Base-by-base conservation (phyloP, 2,888 invertebrate genomes). In the Cerceris rybyensis region DNA sequence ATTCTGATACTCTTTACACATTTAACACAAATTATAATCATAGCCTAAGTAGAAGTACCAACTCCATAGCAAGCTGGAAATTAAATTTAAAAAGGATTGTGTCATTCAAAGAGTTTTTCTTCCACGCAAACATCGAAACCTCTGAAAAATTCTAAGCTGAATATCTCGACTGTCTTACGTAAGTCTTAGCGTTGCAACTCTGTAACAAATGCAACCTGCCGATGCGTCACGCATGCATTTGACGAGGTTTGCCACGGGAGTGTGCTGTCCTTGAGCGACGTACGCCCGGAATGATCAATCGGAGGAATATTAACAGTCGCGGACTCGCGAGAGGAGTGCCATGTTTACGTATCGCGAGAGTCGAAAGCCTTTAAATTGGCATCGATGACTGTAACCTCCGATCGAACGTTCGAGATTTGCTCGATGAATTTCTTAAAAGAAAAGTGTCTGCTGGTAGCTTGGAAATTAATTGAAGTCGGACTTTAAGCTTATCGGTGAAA, bases 251-350 rank as follows among this genome's bases (percentile, higher is more conserved):
- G 68, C 41, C 72, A 61, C 58, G 64, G 11, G 70, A 70, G 72
- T 70, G 46, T n/a, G 17, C 55, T 64, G 79, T 80, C 79, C 79
- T 80, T 80, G 79, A 41, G 58, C 16, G 66, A 70, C 74, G 67
- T 73, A 71, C 68, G 78, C 8, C 70, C 78, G 74, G 78, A 78
- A 78, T 80, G 70, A 80, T 13, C 66, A 80, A 80, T 80, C 74
- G 79, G 69, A 54, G 39, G 72, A 69, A 60, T 72, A 69, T 65
- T 68, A 71, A 69, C 59, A 28, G 28, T 28, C 13, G n/a, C 68
- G 49, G 50, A 72, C 73, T 73, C 66, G 59, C 43, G 50, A 67
- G 70, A 78, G 79, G 79, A 74, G 78, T 65, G 79, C 70, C 59
- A 13, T 43, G 39, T 14, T 14, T 39, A 13, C 13, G 13, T 46